Conservation (phyloP, 92 coral and sea anemone genomes). For the Muricea muricata region DNA sequence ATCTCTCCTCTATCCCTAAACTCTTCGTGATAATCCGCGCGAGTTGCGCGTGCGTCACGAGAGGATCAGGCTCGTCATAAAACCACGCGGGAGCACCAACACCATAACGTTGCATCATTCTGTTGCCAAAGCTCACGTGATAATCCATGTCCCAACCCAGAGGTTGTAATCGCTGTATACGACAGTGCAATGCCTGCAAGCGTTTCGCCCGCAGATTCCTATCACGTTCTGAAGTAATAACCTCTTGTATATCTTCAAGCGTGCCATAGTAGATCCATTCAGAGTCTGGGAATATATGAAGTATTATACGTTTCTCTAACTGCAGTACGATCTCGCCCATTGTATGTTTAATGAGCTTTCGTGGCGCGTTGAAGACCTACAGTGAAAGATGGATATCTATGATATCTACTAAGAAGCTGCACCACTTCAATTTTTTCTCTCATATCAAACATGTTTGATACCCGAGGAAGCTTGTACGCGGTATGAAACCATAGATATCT, state of each 20-base stretch:
- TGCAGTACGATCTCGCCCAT: conserved; percentile 34
- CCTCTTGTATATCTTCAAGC: conserved; percentile 21
- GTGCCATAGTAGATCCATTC: conserved; percentile 14
- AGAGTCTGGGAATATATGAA: conserved; percentile 36
- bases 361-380: conserved; percentile 33
- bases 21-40: conserved; percentile 31
- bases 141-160: conserved; percentile 33
- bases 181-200: conserved; percentile 13
- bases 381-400: neutral
- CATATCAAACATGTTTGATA: too few species aligned
- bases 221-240: conserved; percentile 24
- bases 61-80: conserved; percentile 30
- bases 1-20: conserved; percentile 19
- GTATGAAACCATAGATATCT: too few species aligned
- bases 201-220: neutral
- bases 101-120: conserved; percentile 29
- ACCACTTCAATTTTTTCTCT: too few species aligned
- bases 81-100: conserved; percentile 47
- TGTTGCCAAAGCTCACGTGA: conserved; percentile 23
- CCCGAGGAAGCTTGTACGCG: too few species aligned
- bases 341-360: neutral
- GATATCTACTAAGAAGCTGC: neutral
- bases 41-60: conserved; percentile 47
- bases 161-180: neutral
- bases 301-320: conserved; percentile 38